Evolutionary conservation across 2,888 invertebrate genomes (phyloP).

Genomic region (Monochamus alternatus): DNA sequence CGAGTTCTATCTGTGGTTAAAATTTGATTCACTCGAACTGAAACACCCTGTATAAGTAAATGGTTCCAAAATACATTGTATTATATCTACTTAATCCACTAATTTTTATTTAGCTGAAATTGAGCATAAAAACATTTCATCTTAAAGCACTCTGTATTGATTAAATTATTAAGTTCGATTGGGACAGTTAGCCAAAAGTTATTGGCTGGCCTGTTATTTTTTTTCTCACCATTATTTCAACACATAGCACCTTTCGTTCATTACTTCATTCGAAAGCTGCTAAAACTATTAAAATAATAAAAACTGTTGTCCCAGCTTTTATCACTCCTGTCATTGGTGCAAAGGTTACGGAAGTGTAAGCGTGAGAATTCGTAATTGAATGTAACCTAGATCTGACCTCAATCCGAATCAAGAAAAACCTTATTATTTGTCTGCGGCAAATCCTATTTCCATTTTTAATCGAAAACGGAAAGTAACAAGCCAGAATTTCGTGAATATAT

Average conservation of each 20-base stretch:
- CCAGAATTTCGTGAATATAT: conserved; percentile 1
- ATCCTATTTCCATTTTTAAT: conserved; percentile 3
- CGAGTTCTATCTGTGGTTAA: no score
- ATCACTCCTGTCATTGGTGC: neutral
- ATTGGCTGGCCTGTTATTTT: no score
- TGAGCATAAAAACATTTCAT: neutral
- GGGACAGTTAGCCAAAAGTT: no score
- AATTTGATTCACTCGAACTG: no score
- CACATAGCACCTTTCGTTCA: no score
- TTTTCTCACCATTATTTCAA: no score
- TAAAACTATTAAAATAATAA: neutral
- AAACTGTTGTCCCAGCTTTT: neutral
- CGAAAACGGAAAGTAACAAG: neutral
- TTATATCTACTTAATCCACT: no score
- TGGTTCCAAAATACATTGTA: no score
- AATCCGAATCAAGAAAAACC: neutral
- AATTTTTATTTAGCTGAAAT: neutral
- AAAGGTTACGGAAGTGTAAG: conserved; percentile 2
- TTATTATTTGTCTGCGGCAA: neutral
- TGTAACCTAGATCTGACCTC: conserved; percentile 1
- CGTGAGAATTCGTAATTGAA: neutral
- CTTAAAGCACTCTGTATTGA: no score
- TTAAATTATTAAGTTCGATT: no score
- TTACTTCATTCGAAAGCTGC: no score
- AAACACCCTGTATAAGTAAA: no score